Base-by-base conservation (phyloP, 2,113 vertebrate species). In the Procavia capensis region DNA sequence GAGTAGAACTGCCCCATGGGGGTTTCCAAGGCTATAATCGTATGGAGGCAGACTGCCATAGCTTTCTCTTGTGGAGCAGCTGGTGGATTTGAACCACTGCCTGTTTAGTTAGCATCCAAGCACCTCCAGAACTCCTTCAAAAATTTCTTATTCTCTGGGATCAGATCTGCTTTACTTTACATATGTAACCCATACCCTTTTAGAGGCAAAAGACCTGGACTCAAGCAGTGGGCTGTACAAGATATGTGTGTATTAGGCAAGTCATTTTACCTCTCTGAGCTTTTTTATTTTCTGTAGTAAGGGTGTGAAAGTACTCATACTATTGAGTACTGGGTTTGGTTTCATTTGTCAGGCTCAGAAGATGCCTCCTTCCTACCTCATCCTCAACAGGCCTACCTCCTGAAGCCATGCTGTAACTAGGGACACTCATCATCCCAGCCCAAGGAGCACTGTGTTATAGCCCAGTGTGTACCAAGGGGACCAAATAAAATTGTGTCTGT, bases 361-460 rank as follows among this genome's bases (percentile, higher is more conserved):
- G 3, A 45, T 14, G 2, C 59, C 31, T 36, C 90, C 16, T 54
- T 63, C 29, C 47, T 41, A 25, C 39, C 39, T 24, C 8, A 4
- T 17, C 25, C 9, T 36, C 36, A 50, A 27, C 10, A 41, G 68
- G 50, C 6, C 20, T 50, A 25, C 54, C 34, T 66, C 27, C 76
- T 74, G 70, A 63, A 61, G 39, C 57, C 45, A 34, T 41, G 85
- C 66, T 88, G 54, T 13, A 20, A 64, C 41, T 17, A 9, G 0
- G 0, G 0, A 20, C 0, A 54, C 27, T 27, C 27, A 85, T 39
- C 61, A 45, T 41, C 45, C 24, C n/a, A 80, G 34, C 24, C 14
- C 0, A 0, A 45, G 50, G 16, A 68, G 5, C 24, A n/a, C 47
- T 25, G 16, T 3, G 24, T 25, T 47, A 6, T 45, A 36, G 43